phyloP scores from a whole-genome alignment of 2,797 vertebrate genomes.

The Falco novaeseelandiae region DNA sequence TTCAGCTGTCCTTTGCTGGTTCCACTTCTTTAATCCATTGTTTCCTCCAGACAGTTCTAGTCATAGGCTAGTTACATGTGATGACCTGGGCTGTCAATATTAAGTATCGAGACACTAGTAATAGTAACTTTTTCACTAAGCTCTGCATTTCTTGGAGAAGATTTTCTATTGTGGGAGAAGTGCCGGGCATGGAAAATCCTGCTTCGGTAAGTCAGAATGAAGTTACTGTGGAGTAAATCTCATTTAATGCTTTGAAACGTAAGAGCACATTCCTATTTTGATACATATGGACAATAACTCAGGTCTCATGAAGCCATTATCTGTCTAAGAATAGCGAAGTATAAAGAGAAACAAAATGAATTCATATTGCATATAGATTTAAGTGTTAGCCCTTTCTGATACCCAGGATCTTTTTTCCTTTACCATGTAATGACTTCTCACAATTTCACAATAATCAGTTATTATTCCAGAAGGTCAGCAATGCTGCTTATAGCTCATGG shows the following conservation, averaged over 20 bases:
- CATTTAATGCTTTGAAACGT: slow-evolving; percentile 68
- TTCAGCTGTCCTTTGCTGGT: neutral
- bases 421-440: neutral
- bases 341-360: slow-evolving; percentile 57
- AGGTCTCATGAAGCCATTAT: slow-evolving; percentile 22
- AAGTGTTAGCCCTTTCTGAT: slow-evolving; percentile 1
- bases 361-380: slow-evolving; percentile 33
- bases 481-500: neutral
- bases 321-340: slow-evolving; percentile 41
- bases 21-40: neutral
- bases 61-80: neutral
- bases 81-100: slow-evolving; percentile 28
- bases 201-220: slow-evolving; percentile 64
- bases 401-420: neutral
- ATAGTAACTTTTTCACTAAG: slow-evolving; percentile 56
- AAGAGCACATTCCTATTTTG: slow-evolving; percentile 52
- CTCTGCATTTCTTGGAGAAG: slow-evolving; percentile 52
- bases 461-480: neutral
- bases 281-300: slow-evolving; percentile 60
- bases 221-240: slow-evolving; percentile 71
- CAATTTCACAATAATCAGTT: neutral
- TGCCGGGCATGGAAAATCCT: slow-evolving; percentile 62
- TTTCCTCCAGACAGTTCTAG: neutral
- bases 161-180: slow-evolving; percentile 69
- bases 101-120: neutral